A percentile compares a stretch with the other conserved stretches of the same genome.
Evolutionary conservation across 2,797 vertebrate genomes (phyloP).

Genomic region (Bradypodion pumilum): DNA sequence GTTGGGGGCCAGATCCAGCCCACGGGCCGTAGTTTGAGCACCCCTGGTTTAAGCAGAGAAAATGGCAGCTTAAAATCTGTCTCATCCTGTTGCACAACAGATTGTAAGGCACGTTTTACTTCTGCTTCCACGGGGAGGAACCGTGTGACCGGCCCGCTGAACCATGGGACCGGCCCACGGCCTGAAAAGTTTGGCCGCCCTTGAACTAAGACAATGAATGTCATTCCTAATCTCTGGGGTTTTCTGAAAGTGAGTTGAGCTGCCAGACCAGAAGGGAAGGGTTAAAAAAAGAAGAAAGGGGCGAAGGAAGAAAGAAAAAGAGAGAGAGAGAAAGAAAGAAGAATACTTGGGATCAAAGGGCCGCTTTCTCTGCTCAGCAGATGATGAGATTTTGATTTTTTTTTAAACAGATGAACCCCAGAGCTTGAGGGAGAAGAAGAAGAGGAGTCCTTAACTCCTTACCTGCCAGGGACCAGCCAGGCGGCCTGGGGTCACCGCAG

Average conservation of each 20-base stretch:
- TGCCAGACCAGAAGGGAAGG: background rate
- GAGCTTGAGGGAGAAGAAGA: background rate
- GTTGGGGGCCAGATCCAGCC: background rate
- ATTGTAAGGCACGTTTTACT: too few species aligned
- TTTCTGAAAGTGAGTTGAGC: background rate
- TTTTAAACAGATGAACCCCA: slow-evolving; percentile 76
- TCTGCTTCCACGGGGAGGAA: too few species aligned
- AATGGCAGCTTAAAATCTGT: too few species aligned
- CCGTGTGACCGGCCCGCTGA: too few species aligned
- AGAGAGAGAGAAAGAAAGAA: slow-evolving; percentile 13
- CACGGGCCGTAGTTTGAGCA: too few species aligned
- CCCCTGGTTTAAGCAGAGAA: too few species aligned
- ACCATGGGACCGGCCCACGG: too few species aligned
- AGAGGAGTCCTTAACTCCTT: slow-evolving; percentile 51
- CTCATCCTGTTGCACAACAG: too few species aligned
- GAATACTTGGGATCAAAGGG: slow-evolving; percentile 82
- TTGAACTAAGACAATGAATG: background rate
- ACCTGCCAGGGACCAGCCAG: background rate
- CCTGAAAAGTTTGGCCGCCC: too few species aligned
- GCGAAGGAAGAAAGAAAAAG: background rate
- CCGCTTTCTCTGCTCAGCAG: slow-evolving; percentile 78
- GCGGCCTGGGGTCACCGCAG: background rate
- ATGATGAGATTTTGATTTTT: slow-evolving; percentile 78
- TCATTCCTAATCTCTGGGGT: background rate
- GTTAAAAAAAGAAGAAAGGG: background rate